phyloP scores from a whole-genome alignment of 2,888 invertebrate species.

The Flexamia atlantica region DNA sequence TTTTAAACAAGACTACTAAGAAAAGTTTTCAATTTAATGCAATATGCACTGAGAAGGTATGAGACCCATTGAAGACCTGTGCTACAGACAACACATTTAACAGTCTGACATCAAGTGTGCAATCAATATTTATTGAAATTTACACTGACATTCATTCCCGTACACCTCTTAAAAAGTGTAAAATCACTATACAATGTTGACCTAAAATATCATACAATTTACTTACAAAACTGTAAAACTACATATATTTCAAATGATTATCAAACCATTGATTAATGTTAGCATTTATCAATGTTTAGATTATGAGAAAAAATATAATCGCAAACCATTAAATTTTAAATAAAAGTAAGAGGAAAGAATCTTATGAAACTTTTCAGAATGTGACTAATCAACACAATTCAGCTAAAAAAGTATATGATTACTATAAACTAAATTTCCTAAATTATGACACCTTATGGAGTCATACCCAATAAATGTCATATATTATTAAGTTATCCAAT shows the following conservation, averaged over 20 bases:
- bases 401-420: too few species aligned
- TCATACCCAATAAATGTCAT: too few species aligned
- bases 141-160: constrained; percentile 23
- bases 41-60: not conserved
- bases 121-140: not conserved
- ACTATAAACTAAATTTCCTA: too few species aligned
- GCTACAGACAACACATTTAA: not conserved
- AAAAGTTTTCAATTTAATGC: constrained; percentile 8
- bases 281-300: too few species aligned
- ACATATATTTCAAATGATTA: not conserved
- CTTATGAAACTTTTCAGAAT: not conserved
- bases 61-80: not conserved
- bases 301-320: not conserved
- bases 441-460: too few species aligned
- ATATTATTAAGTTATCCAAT: too few species aligned
- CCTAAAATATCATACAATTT: constrained; percentile 35
- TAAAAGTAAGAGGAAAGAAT: too few species aligned
- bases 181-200: constrained; percentile 25
- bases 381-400: not conserved
- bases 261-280: too few species aligned
- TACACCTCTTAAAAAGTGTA: not conserved
- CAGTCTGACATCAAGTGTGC: not conserved
- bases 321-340: not conserved
- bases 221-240: constrained; percentile 15
- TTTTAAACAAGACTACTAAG: not conserved